Conservation (phyloP, 2,888 invertebrate genomes). For the Aphodius granarius region DNA sequence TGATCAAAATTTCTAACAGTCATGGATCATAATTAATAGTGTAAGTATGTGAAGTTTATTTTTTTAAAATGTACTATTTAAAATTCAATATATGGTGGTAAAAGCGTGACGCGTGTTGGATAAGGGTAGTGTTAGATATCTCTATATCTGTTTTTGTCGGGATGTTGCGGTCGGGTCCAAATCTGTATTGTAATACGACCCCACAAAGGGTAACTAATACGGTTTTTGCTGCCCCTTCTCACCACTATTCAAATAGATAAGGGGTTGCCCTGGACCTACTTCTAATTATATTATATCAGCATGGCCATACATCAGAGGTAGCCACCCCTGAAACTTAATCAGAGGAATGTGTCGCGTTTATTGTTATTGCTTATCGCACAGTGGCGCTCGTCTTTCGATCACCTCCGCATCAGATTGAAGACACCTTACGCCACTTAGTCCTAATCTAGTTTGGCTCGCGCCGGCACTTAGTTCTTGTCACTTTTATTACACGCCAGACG, state of each 20-base stretch:
- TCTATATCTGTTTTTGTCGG: conserved; percentile 19
- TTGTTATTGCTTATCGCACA: background rate
- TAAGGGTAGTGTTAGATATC: conserved; percentile 16
- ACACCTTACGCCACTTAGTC: background rate
- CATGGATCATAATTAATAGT: too few relatives aligned
- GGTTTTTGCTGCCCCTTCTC: conserved; percentile 53
- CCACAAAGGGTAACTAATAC: conserved; percentile 53
- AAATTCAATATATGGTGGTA: background rate
- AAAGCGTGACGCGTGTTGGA: background rate
- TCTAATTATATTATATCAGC: conserved; percentile 55
- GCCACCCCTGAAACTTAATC: conserved; percentile 21
- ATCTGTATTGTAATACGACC: conserved; percentile 44
- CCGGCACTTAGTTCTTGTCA: background rate
- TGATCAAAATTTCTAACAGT: too few relatives aligned
- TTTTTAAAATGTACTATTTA: too few relatives aligned
- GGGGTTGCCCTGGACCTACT: conserved; percentile 53
- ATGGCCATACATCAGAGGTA: conserved; percentile 53
- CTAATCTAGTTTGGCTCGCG: background rate
- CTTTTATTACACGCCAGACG: background rate
- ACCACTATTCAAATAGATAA: conserved; percentile 55
- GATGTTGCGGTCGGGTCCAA: conserved; percentile 20
- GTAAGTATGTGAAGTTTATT: too few relatives aligned
- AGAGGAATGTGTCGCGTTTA: background rate
- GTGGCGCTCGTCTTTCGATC: too few relatives aligned
- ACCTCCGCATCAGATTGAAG: too few relatives aligned